Conservation (phyloP, 2,888 invertebrate species). For the Listrodromus nycthemerus region DNA sequence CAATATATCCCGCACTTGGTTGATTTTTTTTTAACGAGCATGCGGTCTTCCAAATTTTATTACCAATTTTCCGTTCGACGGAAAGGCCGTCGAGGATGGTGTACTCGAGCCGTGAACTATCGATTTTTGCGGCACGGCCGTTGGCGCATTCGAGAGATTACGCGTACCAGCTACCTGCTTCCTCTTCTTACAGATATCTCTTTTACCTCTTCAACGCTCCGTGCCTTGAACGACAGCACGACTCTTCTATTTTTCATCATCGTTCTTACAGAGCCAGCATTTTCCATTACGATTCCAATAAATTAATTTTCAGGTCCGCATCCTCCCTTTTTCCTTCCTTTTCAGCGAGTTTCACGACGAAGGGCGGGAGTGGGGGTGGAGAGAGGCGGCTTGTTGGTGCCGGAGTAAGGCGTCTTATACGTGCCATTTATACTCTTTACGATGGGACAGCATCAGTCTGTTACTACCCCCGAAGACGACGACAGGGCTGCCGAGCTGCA, state of each 20-base stretch:
- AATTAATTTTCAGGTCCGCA: conserved; percentile 78
- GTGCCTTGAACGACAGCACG: neutral
- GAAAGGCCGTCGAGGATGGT: neutral
- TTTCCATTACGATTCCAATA: conserved; percentile 78
- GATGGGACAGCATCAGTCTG: conserved; percentile 74
- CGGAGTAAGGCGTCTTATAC: conserved; percentile 71
- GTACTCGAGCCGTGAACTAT: conserved; percentile 37
- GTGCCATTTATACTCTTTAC: conserved; percentile 79
- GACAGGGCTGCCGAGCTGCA: conserved; percentile 71
- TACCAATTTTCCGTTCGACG: neutral
- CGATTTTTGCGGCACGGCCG: conserved; percentile 24
- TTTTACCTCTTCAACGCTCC: conserved; percentile 15
- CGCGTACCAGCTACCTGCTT: conserved; percentile 10
- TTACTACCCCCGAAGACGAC: conserved; percentile 46
- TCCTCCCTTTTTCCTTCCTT: conserved; percentile 67
- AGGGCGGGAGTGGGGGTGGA: conserved; percentile 19
- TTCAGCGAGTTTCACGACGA: conserved; percentile 55
- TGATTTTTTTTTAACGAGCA: neutral
- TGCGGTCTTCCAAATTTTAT: conserved; percentile 22
- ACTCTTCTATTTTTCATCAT: conserved; percentile 71
- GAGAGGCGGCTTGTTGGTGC: conserved; percentile 16
- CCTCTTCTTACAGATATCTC: neutral
- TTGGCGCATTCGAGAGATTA: conserved; percentile 68
- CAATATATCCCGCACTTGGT: neutral
- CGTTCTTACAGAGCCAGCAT: conserved; percentile 72